These are phyloP conservation scores for Cyrtonyx montezumae DNA, from an alignment of 2,113 vertebrate genomes.

Conservation along the genomic window DNA sequence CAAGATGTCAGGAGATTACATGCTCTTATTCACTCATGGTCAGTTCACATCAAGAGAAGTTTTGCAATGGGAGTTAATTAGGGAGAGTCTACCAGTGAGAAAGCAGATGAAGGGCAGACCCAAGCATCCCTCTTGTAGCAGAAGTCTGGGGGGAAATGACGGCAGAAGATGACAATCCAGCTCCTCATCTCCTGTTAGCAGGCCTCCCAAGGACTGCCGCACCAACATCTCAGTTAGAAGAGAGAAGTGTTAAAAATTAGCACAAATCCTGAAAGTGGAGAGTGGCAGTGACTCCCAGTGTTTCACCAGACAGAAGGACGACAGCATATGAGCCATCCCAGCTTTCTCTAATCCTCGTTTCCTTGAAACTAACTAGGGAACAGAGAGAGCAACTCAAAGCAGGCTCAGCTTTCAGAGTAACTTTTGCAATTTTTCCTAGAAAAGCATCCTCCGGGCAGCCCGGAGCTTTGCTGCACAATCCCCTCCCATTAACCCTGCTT, in stretches of 20 bases:
- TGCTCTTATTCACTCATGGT: background rate
- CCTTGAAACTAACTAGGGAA: background rate
- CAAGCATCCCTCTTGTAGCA: background rate
- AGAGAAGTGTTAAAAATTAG: background rate
- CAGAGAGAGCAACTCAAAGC: background rate
- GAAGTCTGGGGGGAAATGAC: background rate
- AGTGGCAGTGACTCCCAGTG: background rate
- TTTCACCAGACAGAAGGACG: background rate
- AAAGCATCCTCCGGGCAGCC: background rate
- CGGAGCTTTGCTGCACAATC: rapidly evolving
- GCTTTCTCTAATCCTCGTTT: background rate
- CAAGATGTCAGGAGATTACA: background rate
- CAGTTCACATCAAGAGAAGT: background rate
- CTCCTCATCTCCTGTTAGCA: background rate
- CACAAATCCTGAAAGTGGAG: background rate
- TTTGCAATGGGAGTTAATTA: background rate
- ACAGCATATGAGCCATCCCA: background rate
- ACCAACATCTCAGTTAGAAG: background rate
- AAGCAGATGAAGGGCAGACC: background rate
- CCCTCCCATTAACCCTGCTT: rapidly evolving
- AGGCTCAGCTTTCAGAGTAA: background rate
- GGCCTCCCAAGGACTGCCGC: background rate
- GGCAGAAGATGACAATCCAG: background rate
- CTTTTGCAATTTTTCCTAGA: background rate
- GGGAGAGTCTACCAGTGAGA: no score